phyloP scores from a whole-genome alignment of 2,888 invertebrate genomes.

The Sinelater perroti region DNA sequence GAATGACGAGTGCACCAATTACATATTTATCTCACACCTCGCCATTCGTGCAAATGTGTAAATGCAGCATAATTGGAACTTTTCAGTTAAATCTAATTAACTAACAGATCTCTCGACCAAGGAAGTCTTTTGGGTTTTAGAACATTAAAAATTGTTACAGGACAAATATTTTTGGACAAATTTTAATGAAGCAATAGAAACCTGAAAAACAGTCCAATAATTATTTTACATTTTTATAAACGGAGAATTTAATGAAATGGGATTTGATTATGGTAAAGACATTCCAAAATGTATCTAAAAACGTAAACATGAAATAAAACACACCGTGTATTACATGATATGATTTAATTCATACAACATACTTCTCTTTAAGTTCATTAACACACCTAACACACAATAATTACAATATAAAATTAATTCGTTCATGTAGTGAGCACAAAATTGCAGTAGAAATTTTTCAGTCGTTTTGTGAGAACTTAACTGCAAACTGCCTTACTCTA shows the following conservation, averaged over 20 bases:
- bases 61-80: no score
- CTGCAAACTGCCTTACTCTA: constrained; percentile 1
- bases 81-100: no score
- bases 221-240: no score
- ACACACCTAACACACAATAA: constrained; percentile 26
- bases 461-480: constrained; percentile 24
- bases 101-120: no score
- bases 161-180: no score
- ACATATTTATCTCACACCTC: no score
- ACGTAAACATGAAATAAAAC: neutral
- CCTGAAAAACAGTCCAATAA: no score
- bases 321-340: constrained; percentile 11
- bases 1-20: no score
- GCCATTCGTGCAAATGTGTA: no score
- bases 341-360: constrained; percentile 15
- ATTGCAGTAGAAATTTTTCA: constrained; percentile 27
- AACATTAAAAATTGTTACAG: no score
- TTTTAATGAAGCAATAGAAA: no score
- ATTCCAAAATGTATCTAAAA: neutral
- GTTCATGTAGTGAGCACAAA: constrained; percentile 33
- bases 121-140: no score
- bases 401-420: constrained; percentile 33
- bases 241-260: neutral
- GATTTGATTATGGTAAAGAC: neutral
- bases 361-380: constrained; percentile 7